phyloP scores from a whole-genome alignment of 2,113 vertebrate genomes.

The Dasyurus viverrinus region DNA sequence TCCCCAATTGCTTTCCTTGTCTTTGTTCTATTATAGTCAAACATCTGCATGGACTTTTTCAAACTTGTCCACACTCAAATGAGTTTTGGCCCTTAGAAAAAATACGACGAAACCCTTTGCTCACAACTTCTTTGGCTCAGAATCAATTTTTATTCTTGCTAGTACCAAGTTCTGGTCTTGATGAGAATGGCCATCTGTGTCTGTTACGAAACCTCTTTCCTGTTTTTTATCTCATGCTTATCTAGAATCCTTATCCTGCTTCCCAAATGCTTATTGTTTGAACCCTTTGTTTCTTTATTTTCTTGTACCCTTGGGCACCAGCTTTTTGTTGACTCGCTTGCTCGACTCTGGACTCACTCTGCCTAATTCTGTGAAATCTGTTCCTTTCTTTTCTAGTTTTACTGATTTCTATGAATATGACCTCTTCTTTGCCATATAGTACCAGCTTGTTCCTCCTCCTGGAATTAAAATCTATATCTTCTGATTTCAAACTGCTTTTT shows the following conservation, averaged over 20 bases:
- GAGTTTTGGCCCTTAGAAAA: not conserved
- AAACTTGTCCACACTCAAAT: slow-evolving; percentile 15
- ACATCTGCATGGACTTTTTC: not conserved
- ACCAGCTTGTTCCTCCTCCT: not conserved
- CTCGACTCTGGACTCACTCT: not conserved
- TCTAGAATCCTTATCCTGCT: not conserved
- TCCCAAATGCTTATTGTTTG: not conserved
- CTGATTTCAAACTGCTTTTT: not conserved
- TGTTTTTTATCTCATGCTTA: not conserved
- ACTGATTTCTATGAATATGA: not conserved
- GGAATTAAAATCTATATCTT: not conserved
- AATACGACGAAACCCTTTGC: not conserved
- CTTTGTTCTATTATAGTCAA: not conserved
- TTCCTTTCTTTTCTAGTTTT: not conserved
- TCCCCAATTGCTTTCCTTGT: not conserved
- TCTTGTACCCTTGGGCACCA: not conserved
- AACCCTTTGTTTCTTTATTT: not conserved
- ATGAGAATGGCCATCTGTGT: not conserved
- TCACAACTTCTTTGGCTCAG: not conserved
- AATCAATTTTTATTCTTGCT: not conserved
- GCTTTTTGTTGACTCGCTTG: not conserved
- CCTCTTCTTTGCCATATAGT: not conserved
- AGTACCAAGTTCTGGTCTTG: not conserved
- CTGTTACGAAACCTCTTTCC: not conserved
- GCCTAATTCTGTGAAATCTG: not conserved